Percentiles rank a stretch among this genome's conserved stretches.
Conservation (phyloP, 1,140 invertebrate genomes). For the Drosophila varians region DNA sequence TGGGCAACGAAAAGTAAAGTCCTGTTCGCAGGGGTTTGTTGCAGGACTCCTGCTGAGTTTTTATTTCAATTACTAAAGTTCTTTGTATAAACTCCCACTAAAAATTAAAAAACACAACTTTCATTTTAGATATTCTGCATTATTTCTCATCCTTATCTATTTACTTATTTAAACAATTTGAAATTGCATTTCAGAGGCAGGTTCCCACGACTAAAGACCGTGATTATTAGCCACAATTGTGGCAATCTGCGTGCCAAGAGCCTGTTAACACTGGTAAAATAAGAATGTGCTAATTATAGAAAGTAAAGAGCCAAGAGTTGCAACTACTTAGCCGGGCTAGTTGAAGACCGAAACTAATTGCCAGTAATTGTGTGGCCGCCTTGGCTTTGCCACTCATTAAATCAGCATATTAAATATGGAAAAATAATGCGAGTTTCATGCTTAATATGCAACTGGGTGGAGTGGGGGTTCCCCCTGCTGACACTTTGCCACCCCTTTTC, state of each 20-base stretch:
- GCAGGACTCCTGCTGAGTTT: neutral
- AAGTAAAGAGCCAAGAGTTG: slow-evolving; percentile 20
- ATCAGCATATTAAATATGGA: slow-evolving; percentile 40
- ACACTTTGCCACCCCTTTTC: slow-evolving; percentile 34
- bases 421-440: slow-evolving; percentile 51
- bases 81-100: no score
- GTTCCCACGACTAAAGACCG: slow-evolving; percentile 43
- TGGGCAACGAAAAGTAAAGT: slow-evolving; percentile 2
- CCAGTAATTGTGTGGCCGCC: slow-evolving; percentile 49
- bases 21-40: neutral
- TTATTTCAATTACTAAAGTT: neutral
- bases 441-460: slow-evolving; percentile 14
- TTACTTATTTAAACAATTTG: neutral
- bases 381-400: slow-evolving; percentile 42
- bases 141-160: neutral
- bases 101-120: no score
- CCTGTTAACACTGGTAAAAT: slow-evolving; percentile 53
- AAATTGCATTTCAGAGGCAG: slow-evolving; percentile 12
- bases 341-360: slow-evolving; percentile 58
- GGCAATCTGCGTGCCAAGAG: slow-evolving; percentile 49
- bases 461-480: slow-evolving; percentile 1
- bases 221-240: slow-evolving; percentile 30
- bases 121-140: no score
- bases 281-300: slow-evolving; percentile 70
- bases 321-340: slow-evolving; percentile 36